These are phyloP conservation scores for Menura novaehollandiae DNA, from an alignment of 2,113 vertebrate species.

Conservation along the genomic window DNA sequence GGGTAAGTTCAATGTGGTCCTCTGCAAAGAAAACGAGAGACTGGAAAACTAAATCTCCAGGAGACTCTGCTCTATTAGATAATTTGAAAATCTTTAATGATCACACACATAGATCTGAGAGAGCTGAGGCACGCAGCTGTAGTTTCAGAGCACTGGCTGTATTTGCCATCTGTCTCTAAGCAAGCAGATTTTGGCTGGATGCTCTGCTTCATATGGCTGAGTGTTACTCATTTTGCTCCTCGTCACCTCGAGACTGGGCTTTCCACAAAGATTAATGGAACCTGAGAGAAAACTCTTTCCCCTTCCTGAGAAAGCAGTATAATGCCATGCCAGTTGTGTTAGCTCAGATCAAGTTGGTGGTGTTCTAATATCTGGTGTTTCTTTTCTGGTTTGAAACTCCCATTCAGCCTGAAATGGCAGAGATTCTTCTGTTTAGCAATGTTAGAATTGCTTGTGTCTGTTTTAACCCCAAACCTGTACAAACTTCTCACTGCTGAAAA, in stretches of 20 bases:
- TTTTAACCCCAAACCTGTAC: background rate
- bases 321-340: background rate
- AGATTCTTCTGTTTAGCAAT: background rate
- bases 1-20: conserved; percentile 8
- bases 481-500: background rate
- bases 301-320: background rate
- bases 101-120: conserved; percentile 76
- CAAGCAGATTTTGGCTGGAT: conserved; percentile 62
- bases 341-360: background rate
- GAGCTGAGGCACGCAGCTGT: conserved; percentile 59
- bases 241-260: conserved; percentile 3
- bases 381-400: background rate
- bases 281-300: conserved; percentile 15
- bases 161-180: conserved; percentile 74
- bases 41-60: conserved; percentile 48
- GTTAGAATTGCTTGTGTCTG: background rate
- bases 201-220: conserved; percentile 23
- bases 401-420: background rate
- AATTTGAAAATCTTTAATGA: conserved; percentile 59
- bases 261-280: conserved; percentile 44
- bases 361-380: background rate
- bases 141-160: conserved; percentile 51
- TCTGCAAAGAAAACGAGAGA: conserved; percentile 45
- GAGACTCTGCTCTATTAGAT: conserved; percentile 55
- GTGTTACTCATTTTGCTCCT: conserved; percentile 32